Evolutionary conservation across 2,888 invertebrate species (phyloP).

Genomic region (Scrobipalpa costella): DNA sequence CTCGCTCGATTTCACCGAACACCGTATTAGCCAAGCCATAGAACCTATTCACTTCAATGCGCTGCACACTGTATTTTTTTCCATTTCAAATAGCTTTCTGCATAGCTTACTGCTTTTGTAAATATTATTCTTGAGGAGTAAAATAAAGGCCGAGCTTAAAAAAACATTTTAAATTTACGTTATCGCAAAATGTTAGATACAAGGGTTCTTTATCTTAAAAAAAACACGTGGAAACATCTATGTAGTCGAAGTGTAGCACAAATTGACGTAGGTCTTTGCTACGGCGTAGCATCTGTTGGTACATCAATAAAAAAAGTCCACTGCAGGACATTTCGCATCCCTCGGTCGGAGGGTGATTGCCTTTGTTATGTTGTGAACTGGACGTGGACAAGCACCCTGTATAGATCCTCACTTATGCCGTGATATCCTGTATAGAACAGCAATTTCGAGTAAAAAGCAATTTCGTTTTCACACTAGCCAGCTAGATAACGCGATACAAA

Average conservation of each 20-base stretch:
- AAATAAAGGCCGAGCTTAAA: too few species aligned
- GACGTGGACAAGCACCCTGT: background rate
- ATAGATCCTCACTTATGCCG: background rate
- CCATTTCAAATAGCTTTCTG: background rate
- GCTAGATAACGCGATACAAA: conserved; percentile 37
- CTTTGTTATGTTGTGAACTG: too few species aligned
- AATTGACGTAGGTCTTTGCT: background rate
- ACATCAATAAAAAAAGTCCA: too few species aligned
- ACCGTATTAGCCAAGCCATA: conserved; percentile 10
- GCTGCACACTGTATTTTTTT: background rate
- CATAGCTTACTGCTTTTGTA: background rate
- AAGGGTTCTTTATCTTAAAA: too few species aligned
- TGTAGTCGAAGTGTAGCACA: background rate
- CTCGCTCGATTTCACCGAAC: conserved; percentile 11
- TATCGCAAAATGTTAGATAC: too few species aligned
- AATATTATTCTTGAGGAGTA: too few species aligned
- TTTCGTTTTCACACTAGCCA: conserved; percentile 29
- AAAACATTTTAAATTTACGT: too few species aligned
- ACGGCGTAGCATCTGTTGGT: background rate
- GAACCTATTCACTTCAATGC: background rate
- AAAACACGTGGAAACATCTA: too few species aligned
- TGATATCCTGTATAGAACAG: background rate
- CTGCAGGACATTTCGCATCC: too few species aligned
- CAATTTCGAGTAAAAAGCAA: conserved; percentile 27
- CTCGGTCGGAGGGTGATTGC: too few species aligned